A percentile compares a stretch with the other conserved stretches of the same genome.
phyloP scores from a whole-genome alignment of 2,797 vertebrate genomes.

The Urosaurus nigricauda region DNA sequence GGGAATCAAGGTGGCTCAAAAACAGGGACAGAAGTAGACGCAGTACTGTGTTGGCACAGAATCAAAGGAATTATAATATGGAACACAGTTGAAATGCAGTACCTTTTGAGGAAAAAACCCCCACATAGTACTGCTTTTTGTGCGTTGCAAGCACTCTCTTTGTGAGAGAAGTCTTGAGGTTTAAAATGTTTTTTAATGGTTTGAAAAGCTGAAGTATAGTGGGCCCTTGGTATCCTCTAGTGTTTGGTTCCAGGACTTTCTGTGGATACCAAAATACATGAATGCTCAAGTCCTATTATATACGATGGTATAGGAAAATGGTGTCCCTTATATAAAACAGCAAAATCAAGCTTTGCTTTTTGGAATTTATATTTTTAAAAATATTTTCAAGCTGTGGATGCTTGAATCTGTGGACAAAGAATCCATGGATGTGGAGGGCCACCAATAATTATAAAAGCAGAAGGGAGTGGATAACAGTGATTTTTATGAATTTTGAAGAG shows the following conservation, averaged over 20 bases:
- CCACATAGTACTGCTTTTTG: neutral
- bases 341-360: too few relatives aligned
- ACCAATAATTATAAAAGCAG: slow-evolving; percentile 1
- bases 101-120: neutral
- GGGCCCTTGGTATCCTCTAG: too few relatives aligned
- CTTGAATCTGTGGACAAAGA: too few relatives aligned
- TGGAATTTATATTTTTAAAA: too few relatives aligned
- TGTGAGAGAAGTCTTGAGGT: neutral
- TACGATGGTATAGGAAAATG: too few relatives aligned
- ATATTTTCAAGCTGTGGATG: too few relatives aligned
- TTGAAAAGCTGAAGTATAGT: neutral
- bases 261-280: too few relatives aligned
- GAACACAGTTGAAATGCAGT: neutral
- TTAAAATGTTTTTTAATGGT: neutral
- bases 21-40: neutral
- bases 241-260: too few relatives aligned
- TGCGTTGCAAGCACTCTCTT: neutral
- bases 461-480: neutral
- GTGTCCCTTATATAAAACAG: too few relatives aligned
- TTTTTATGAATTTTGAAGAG: neutral
- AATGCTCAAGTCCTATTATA: too few relatives aligned
- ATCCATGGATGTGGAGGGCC: too few relatives aligned
- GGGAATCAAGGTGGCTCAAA: neutral
- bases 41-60: neutral
- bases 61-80: neutral